phyloP scores from a whole-genome alignment of 2,888 invertebrate species.

The Melieria omissa region DNA sequence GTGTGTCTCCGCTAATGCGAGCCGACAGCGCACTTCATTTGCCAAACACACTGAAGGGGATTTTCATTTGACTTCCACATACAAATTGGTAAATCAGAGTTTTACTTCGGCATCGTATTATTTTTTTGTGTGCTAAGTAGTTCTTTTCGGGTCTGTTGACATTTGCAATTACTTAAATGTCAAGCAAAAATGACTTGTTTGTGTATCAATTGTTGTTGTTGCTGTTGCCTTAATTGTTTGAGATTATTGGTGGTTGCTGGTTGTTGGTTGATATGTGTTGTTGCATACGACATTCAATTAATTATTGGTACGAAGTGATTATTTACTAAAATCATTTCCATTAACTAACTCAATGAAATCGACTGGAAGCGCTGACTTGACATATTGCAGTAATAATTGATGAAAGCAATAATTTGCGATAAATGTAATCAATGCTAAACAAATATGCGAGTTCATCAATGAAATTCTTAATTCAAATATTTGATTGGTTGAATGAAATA shows the following conservation, averaged over 20 bases:
- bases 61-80: background rate
- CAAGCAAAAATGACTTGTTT: background rate
- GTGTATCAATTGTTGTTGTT: background rate
- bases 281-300: too few relatives aligned
- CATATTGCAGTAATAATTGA: background rate
- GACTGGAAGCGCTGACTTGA: background rate
- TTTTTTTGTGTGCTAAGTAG: background rate
- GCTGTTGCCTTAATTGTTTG: background rate
- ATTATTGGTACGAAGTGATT: too few relatives aligned
- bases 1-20: too few relatives aligned
- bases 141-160: background rate
- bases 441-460: too few relatives aligned
- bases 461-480: too few relatives aligned
- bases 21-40: background rate
- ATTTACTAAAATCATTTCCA: too few relatives aligned
- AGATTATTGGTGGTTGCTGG: background rate
- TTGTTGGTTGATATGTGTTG: too few relatives aligned
- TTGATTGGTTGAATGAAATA: too few relatives aligned
- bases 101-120: background rate
- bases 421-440: too few relatives aligned
- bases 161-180: constrained; percentile 2
- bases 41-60: background rate
- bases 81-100: background rate
- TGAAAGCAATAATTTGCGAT: too few relatives aligned
- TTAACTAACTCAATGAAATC: background rate